Percentiles rank a stretch among this genome's conserved stretches.
Conservation (phyloP, 1,140 invertebrate species). For the Leptinotarsa texana region DNA sequence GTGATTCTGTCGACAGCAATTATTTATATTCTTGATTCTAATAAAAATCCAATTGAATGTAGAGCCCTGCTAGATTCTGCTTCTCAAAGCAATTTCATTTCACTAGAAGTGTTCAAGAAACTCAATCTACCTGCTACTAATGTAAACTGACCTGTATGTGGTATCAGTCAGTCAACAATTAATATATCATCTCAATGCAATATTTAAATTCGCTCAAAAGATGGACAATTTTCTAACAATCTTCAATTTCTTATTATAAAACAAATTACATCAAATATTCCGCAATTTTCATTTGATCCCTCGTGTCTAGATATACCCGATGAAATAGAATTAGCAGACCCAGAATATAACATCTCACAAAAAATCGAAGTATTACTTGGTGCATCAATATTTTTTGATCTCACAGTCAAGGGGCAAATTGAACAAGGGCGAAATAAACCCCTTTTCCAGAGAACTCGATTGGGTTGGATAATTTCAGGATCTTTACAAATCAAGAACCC, state of each 20-base stretch:
- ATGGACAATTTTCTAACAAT: constrained; percentile 31
- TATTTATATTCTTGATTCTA: constrained; percentile 6
- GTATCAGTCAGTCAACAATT: constrained; percentile 5
- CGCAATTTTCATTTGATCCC: constrained; percentile 24
- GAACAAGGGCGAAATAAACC: constrained; percentile 20
- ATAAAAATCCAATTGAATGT: constrained; percentile 13
- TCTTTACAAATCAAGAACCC: neutral
- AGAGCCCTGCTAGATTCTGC: constrained; percentile 20
- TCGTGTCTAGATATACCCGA: constrained; percentile 10
- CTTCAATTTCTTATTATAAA: constrained; percentile 37
- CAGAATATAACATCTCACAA: constrained; percentile 13
- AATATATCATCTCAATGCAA: neutral
- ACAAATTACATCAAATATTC: constrained; percentile 29
- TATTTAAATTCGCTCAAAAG: constrained; percentile 1
- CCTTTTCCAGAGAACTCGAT: constrained; percentile 23
- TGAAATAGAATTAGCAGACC: constrained; percentile 23
- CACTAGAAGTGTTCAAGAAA: constrained; percentile 6
- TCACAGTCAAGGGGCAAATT: constrained; percentile 15
- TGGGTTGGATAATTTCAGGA: constrained; percentile 29
- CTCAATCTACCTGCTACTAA: constrained; percentile 13
- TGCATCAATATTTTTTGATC: constrained; percentile 24
- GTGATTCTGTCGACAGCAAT: constrained; percentile 17
- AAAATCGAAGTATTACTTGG: constrained; percentile 28
- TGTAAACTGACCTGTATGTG: constrained; percentile 9
- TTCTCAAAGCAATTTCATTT: constrained; percentile 11